Base-by-base conservation (phyloP, 2,113 vertebrate species). In the Gambusia affinis region DNA sequence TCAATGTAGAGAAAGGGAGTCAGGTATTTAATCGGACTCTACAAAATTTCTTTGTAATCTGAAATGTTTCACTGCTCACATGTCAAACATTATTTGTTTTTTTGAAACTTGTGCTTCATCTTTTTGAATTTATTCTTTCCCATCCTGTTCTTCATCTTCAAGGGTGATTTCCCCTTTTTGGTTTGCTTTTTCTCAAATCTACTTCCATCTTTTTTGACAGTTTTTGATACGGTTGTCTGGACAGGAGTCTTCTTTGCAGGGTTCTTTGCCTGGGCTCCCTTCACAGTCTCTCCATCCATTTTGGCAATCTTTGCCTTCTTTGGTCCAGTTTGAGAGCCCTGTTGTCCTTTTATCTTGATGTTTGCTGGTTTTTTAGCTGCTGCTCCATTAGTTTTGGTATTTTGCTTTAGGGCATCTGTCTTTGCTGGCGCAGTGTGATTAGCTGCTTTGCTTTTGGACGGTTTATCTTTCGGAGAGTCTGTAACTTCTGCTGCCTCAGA, bases 121-220 rank as follows among this genome's bases (percentile, higher is more conserved):
- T 93, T 92, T 29, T 61, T 90, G 78, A 94, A 94, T 82, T 88
- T 93, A 72, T 94, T 95, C 76, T 93, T 94, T 63, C 92, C 93
- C 6, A 93, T 89, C 83, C 90, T 91, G 4, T 85, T 84, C 42
- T 83, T 93, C 30, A 77, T 79, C 35, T 87, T 89, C 66, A 67
- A 67, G 15, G 75, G 64, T 1, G 68, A 72, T 57, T 82, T 92
- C 17, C 12, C 87, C 7, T 83, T 90, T 71, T 89, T 87, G n/a
- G 14, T 78, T 17, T 72, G 47, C 64, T 93, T 93, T 75, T 95
- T 95, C 78, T 92, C 86, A 82, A 93, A 91, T 51, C 37, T 77
- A 70, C 75, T 92, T 6, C 79, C 75, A 3, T 85, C 80, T 39
- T 86, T 92, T 81, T 88, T 92, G 63, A 76, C 83, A 57, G 67